Conservation (phyloP, 2,888 invertebrate species). For the Leptothorax acervorum region DNA sequence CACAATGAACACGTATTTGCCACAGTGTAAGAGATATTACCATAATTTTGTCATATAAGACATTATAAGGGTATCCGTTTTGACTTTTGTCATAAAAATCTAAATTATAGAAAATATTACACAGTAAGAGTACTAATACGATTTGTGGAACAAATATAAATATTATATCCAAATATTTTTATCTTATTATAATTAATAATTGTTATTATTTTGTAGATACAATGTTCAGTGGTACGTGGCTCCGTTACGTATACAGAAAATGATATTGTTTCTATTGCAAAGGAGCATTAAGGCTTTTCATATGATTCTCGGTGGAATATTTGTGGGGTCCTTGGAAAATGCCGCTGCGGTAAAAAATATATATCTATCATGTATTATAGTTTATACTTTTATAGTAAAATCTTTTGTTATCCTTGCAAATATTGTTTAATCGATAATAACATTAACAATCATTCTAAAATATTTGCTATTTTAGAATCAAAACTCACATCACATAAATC, state of each 20-base stretch:
- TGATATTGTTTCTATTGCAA: slow-evolving; percentile 22
- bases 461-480: background rate
- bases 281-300: background rate
- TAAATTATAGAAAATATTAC: background rate
- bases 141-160: background rate
- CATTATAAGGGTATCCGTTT: too few relatives aligned
- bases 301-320: background rate
- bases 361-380: too few relatives aligned
- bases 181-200: background rate
- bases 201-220: slow-evolving; percentile 17
- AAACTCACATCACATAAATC: background rate
- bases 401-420: background rate
- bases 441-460: background rate
- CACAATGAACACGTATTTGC: slow-evolving; percentile 21
- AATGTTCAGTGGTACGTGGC: background rate
- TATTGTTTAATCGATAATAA: background rate
- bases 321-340: background rate
- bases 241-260: slow-evolving; percentile 9
- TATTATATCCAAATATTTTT: background rate
- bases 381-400: too few relatives aligned
- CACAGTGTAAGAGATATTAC: slow-evolving; percentile 21
- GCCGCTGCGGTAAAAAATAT: background rate
- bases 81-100: background rate
- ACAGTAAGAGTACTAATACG: background rate
- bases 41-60: too few relatives aligned